Base-by-base conservation (phyloP, 2,888 invertebrate species). In the Limnephilus auricula region DNA sequence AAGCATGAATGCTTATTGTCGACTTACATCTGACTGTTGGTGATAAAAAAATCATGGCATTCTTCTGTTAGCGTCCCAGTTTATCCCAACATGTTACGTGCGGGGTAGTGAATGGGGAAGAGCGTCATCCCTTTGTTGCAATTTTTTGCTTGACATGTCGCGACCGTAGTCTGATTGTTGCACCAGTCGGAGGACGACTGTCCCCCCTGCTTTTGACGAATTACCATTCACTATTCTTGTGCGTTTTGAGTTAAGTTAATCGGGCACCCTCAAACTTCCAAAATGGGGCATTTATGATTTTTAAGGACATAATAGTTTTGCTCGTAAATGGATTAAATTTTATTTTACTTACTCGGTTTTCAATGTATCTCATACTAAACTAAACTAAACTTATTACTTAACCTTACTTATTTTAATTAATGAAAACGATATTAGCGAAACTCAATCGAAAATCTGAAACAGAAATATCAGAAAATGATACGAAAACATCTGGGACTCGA, bases 111-210 rank as follows among this genome's bases (percentile, higher is more conserved):
- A 91, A 90, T 87, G 89, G 90, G 89, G 91, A 91, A 92, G 80
- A 91, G 79, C 90, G 86, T 92, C 91, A 88, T 91, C 91, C 91
- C 90, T 92, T 93, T 93, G 93, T 93, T 91, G 92, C 92, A 93
- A 93, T 93, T 93, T 93, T 93, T 93, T 93, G 93, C 93, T 88
- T 93, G 93, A 93, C 93, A 91, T 92, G 93, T 90, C 89, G 88
- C 92, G 92, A 83, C 89, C 91, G 92, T 90, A 45, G 84, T 90
- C 86, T 83, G 91, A 92, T 92, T 93, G 92, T 92, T 89, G 92
- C 92, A 88, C 87, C 90, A 92, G 91, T 93, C 91, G 91, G 92
- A 92, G 91, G 90, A 92, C 92, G 40, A 34, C 31, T 84, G 91
- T 87, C 40, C 89, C 83, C 90, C 15, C 79, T 37, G 50, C 90